phyloP scores from a whole-genome alignment of 2,113 vertebrate genomes.

The Eulemur macaco region DNA sequence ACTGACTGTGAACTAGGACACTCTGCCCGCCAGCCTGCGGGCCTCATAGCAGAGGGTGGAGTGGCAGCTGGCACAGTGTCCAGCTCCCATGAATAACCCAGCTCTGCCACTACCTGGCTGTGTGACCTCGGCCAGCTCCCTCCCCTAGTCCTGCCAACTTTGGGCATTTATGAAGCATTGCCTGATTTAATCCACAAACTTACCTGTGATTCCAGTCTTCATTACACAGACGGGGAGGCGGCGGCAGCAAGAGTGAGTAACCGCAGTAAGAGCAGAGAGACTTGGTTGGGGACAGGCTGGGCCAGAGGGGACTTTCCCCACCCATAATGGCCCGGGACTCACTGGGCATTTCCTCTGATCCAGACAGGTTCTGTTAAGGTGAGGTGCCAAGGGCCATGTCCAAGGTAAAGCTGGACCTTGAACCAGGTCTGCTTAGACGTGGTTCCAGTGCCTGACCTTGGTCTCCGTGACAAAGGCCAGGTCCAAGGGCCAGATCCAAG shows the following conservation, averaged over 20 bases:
- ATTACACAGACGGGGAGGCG: background rate
- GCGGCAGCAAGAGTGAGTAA: background rate
- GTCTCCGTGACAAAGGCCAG: background rate
- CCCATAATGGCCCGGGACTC: background rate
- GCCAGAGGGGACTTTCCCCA: background rate
- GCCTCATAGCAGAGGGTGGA: background rate
- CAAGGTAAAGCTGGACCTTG: background rate
- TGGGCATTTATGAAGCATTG: background rate
- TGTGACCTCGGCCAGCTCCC: background rate
- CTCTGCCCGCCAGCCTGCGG: background rate
- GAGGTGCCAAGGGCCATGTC: background rate
- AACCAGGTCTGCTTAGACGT: background rate
- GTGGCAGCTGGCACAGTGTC: background rate
- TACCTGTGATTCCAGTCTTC: background rate
- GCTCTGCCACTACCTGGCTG: background rate
- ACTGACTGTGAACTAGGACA: background rate
- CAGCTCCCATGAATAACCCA: background rate
- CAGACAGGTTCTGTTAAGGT: background rate
- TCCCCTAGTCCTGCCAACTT: background rate
- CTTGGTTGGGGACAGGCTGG: background rate
- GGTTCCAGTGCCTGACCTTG: background rate
- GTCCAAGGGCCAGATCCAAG: too few species aligned
- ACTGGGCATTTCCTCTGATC: background rate
- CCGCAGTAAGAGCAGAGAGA: background rate
- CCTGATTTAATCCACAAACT: background rate